phyloP scores from a whole-genome alignment of 2,797 vertebrate genomes.

The Hoplostethus atlanticus region DNA sequence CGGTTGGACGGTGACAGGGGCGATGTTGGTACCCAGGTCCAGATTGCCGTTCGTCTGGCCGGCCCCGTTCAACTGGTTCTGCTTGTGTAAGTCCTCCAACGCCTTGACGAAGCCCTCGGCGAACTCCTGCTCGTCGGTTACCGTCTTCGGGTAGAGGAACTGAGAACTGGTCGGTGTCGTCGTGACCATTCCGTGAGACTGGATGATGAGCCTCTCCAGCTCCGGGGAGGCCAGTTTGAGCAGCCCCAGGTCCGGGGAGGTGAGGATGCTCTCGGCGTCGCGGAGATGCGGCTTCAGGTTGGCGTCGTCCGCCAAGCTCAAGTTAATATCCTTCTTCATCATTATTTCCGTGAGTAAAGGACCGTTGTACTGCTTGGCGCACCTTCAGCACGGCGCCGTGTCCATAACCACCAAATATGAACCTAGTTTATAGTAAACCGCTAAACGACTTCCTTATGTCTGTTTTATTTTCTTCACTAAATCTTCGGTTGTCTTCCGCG shows the following conservation, averaged over 20 bases:
- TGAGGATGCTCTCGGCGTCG: slow-evolving; percentile 85
- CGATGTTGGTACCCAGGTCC: slow-evolving; percentile 74
- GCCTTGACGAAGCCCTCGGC: slow-evolving; percentile 97
- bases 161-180: slow-evolving; percentile 90
- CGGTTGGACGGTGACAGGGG: slow-evolving; percentile 71
- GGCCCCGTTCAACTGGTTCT: slow-evolving; percentile 89
- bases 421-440: not conserved
- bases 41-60: slow-evolving; percentile 62
- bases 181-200: slow-evolving; percentile 96
- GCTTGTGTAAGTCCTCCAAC: slow-evolving; percentile 95
- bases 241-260: slow-evolving; percentile 90
- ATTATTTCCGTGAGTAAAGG: slow-evolving; percentile 64
- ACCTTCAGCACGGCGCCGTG: slow-evolving; percentile 34
- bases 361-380: not conserved
- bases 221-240: slow-evolving; percentile 94
- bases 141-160: slow-evolving; percentile 90
- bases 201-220: slow-evolving; percentile 94
- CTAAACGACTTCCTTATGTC: not conserved
- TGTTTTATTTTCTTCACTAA: not conserved
- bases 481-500: not conserved
- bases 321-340: slow-evolving; percentile 93
- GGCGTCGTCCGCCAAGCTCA: slow-evolving; percentile 86
- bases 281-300: slow-evolving; percentile 88
- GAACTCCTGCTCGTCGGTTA: slow-evolving; percentile 96
- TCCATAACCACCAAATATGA: slow-evolving; percentile 55